Evolutionary conservation across 2,113 vertebrate species (phyloP).

Genomic region (Mesoclemmys tuberculata): DNA sequence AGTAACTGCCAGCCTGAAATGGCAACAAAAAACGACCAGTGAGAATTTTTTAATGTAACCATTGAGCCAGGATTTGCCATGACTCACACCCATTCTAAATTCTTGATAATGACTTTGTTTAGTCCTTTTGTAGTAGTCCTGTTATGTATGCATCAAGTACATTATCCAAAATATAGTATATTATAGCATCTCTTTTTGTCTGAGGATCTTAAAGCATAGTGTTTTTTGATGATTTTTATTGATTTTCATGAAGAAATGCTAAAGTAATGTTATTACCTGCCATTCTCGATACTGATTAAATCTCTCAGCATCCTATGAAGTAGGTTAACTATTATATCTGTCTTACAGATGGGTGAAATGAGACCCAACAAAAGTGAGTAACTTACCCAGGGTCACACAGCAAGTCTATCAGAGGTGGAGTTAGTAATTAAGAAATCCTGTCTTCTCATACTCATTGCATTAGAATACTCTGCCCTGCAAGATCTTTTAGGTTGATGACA

Average conservation of each 20-base stretch:
- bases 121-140: neutral
- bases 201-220: neutral
- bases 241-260: neutral
- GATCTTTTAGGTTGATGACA: neutral
- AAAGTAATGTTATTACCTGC: neutral
- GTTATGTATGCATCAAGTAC: neutral
- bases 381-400: slow-evolving; percentile 30
- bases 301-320: neutral
- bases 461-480: neutral
- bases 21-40: neutral
- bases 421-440: slow-evolving; percentile 40
- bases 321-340: slow-evolving; percentile 3
- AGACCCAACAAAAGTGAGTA: neutral
- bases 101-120: neutral
- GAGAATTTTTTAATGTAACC: neutral
- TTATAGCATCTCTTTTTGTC: neutral
- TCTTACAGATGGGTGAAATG: slow-evolving; percentile 25
- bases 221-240: neutral
- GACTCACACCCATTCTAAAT: neutral
- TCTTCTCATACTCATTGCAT: neutral
- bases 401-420: neutral
- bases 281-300: rapidly evolving
- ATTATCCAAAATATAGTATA: neutral
- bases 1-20: neutral
- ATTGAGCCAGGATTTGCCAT: neutral